phyloP scores from a whole-genome alignment of 2,113 vertebrate species.

The Onychostruthus taczanowskii region DNA sequence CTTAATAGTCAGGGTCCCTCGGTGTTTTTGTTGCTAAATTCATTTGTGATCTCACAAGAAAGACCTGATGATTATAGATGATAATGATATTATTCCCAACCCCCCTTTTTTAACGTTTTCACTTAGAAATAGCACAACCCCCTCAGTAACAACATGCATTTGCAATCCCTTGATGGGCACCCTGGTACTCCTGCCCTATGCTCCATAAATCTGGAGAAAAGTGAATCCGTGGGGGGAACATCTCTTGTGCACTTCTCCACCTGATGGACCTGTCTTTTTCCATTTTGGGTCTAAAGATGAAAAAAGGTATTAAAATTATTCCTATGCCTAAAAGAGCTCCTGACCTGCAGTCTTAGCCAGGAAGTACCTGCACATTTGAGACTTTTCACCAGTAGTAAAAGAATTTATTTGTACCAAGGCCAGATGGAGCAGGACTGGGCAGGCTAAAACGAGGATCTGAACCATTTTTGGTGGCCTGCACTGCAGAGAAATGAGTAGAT shows the following conservation, averaged over 20 bases:
- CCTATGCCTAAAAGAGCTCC: background rate
- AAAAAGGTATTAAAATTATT: background rate
- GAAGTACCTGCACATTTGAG: background rate
- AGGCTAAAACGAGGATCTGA: background rate
- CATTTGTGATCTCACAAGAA: background rate
- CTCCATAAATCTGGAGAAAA: background rate
- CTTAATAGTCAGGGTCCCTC: background rate
- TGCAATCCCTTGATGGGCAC: background rate
- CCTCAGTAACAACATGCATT: rapidly evolving
- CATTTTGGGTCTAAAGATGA: background rate
- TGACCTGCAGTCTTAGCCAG: background rate
- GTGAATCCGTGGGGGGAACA: background rate
- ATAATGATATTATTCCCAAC: background rate
- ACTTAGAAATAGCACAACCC: background rate
- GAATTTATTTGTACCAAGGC: background rate
- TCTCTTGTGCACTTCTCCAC: background rate
- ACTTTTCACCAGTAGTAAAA: background rate
- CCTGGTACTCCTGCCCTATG: background rate
- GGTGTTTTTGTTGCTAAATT: background rate
- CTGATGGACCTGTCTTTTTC: background rate
- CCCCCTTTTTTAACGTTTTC: rapidly evolving
- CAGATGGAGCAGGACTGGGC: background rate
- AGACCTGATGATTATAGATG: background rate
- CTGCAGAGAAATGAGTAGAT: background rate
- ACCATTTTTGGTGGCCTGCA: background rate